Evolutionary conservation across 37 sponge, comb jelly and placozoan genomes (phyloP), one percentile per base, ranked within the genome.

Genomic region (Bolinopsis microptera): DNA sequence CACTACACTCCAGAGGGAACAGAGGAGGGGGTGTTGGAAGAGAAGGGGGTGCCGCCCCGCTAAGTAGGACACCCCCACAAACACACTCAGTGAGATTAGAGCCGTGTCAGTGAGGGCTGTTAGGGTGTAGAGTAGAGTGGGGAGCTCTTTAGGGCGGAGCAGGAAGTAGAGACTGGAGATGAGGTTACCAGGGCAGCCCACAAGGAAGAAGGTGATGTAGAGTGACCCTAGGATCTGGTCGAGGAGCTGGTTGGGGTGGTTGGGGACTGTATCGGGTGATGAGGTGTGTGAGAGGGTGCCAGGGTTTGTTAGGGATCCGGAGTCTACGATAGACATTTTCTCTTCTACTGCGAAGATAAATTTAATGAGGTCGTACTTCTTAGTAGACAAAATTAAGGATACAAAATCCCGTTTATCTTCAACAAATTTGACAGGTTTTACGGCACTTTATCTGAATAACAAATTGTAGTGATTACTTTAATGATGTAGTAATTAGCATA

Each of bases 121-220:
- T 3, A 72, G 27, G 5, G 31, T 8, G 31, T 72, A 72, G 27
- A 72, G 75, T 2, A 72, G 75, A n/a, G 75, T 72, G 27, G 75
- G 75, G 75, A 72, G 75, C 75, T 72, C 75, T 3, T 30, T n/a
- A 72, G 31, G 31, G 5, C 75, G 75, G 5, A 30, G 75, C 26
- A 30, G 27, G 75, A 72, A 72, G 75, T 72, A 72, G 27, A 72
- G 13, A 24, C n/a, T 30, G 2, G 75, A 8, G 5, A n/a, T n/a
- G n/a, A 72, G 27, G 75, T 72, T 72, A 30, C 75, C 75, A n/a
- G 75, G 75, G 26, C 75, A 72, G 26, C 75, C 26, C 75, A 72
- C n/a, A 23, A 72, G 75, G 31, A 72, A 72, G 27, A 72, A n/a
- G 75, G 18, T 5, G 75, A 72, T 5, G 75, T 72, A 72, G 27